phyloP scores from a whole-genome alignment of 1,140 invertebrate genomes.

The Cotesia vestalis region DNA sequence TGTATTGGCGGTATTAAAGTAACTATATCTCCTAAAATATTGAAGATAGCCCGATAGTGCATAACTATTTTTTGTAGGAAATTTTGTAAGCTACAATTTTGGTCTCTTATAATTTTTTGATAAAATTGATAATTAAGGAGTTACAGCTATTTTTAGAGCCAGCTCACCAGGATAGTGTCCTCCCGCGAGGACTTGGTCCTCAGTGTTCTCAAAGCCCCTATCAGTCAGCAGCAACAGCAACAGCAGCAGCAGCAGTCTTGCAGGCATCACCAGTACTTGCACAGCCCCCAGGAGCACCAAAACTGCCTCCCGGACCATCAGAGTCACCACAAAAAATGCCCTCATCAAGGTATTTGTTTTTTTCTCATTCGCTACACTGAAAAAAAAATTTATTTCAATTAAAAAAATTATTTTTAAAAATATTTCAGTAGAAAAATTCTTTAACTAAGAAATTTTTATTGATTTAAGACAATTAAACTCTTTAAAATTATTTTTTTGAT shows the following conservation, averaged over 20 bases:
- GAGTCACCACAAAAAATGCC: conserved; percentile 45
- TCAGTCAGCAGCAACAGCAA: conserved; percentile 60
- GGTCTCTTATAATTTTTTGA: too few relatives aligned
- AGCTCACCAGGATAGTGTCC: conserved; percentile 62
- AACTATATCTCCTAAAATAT: too few relatives aligned
- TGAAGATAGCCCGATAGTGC: too few relatives aligned
- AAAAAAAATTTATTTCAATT: not conserved
- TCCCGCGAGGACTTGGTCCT: conserved; percentile 68
- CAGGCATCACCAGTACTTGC: conserved; percentile 38
- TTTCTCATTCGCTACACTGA: not conserved
- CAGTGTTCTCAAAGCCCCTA: conserved; percentile 69
- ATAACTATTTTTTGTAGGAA: too few relatives aligned
- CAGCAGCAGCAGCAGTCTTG: conserved; percentile 41
- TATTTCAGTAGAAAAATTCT: not conserved
- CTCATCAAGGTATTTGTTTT: conserved; percentile 48
- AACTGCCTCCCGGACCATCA: conserved; percentile 51
- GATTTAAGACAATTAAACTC: too few relatives aligned
- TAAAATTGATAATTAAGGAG: too few relatives aligned
- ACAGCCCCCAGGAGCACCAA: conserved; percentile 38
- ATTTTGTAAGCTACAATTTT: too few relatives aligned
- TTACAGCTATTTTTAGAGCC: conserved; percentile 33
- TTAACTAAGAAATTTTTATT: too few relatives aligned
- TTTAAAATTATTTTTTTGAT: too few relatives aligned
- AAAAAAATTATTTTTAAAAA: not conserved
- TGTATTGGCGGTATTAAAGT: too few relatives aligned